Conservation (phyloP, 1,140 invertebrate species). For the Steinernema khuongi region DNA sequence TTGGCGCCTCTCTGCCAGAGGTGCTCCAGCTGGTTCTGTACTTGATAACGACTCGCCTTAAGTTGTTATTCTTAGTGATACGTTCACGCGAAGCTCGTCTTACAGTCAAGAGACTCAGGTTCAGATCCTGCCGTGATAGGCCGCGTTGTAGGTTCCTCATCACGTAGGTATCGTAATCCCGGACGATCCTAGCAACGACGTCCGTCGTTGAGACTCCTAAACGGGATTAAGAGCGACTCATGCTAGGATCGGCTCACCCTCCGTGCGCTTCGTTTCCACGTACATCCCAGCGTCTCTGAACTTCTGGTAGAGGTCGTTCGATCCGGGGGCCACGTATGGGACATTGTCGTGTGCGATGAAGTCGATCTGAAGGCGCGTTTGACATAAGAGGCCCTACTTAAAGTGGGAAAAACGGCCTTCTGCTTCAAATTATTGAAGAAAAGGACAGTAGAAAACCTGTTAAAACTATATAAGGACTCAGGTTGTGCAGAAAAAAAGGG, state of each 20-base stretch:
- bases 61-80: neutral
- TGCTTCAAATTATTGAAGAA: neutral
- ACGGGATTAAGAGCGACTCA: neutral
- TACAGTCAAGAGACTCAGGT: neutral
- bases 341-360: neutral
- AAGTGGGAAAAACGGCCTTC: neutral
- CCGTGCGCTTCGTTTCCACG: neutral
- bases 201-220: neutral
- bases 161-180: neutral
- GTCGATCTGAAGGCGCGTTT: neutral
- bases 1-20: neutral
- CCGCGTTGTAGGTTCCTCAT: neutral
- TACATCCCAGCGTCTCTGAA: slow-evolving; percentile 63
- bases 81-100: neutral
- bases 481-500: too few species aligned
- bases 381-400: slow-evolving; percentile 22
- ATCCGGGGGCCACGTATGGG: neutral
- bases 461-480: slow-evolving; percentile 21
- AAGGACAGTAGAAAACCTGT: slow-evolving; percentile 23
- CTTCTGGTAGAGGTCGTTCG: neutral
- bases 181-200: neutral
- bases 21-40: neutral
- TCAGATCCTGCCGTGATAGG: neutral
- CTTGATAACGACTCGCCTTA: neutral
- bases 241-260: neutral